These are phyloP conservation scores for Atlantisia rogersi DNA, from an alignment of 2,113 vertebrate genomes.

Conservation along the genomic window DNA sequence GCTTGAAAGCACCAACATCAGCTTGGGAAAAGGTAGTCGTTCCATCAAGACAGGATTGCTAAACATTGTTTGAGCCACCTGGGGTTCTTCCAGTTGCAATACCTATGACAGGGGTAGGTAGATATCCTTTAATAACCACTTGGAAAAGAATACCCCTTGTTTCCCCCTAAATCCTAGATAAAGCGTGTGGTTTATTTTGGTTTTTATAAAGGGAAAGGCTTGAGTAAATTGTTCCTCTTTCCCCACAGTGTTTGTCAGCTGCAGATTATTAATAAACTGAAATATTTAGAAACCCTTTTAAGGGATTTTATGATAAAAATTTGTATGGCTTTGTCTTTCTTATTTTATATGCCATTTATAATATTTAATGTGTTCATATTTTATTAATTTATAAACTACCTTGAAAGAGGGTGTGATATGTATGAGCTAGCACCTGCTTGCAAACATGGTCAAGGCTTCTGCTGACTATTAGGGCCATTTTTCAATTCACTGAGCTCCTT, in stretches of 20 bases:
- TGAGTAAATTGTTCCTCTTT: not conserved
- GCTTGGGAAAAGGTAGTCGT: not conserved
- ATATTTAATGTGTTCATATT: not conserved
- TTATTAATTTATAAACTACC: not conserved
- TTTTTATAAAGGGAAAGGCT: not conserved
- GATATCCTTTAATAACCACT: not conserved
- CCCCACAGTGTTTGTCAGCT: not conserved
- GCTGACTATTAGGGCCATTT: not conserved
- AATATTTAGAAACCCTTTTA: not conserved
- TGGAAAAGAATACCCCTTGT: not conserved
- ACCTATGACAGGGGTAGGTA: not conserved
- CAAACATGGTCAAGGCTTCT: not conserved
- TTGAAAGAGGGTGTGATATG: not conserved
- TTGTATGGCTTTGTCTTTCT: not conserved
- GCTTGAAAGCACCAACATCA: not conserved
- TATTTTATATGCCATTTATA: not conserved
- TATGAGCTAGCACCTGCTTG: not conserved
- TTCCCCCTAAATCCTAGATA: not conserved
- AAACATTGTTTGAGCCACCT: not conserved
- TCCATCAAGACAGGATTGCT: not conserved
- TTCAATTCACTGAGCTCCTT: not conserved
- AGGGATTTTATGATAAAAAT: not conserved
- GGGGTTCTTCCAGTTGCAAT: not conserved
- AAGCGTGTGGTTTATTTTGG: not conserved
- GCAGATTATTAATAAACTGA: not conserved